phyloP scores from a whole-genome alignment of 2,113 vertebrate species.

The Cervus canadensis region DNA sequence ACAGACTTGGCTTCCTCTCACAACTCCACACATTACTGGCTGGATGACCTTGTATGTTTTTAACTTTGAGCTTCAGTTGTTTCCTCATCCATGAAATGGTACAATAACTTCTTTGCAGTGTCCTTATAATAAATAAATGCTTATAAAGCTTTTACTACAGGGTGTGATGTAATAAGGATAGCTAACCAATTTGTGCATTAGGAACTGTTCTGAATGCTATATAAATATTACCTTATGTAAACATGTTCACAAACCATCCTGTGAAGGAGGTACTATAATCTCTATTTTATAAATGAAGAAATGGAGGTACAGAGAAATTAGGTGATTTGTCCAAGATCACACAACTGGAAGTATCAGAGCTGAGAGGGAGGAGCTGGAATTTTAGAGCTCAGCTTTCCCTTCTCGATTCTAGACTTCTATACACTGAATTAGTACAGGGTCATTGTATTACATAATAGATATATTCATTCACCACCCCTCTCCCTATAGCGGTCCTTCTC shows the following conservation, averaged over 20 bases:
- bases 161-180: not conserved
- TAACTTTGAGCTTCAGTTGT: slow-evolving; percentile 12
- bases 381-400: not conserved
- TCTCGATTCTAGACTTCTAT: not conserved
- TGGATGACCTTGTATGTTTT: not conserved
- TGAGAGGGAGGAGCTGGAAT: not conserved
- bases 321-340: not conserved
- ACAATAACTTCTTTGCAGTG: not conserved
- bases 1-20: not conserved
- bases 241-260: not conserved
- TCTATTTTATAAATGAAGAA: slow-evolving; percentile 12
- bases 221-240: not conserved
- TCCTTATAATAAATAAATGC: not conserved
- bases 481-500: not conserved
- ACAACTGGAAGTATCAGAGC: not conserved
- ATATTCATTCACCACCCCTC: not conserved
- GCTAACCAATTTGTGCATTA: not conserved
- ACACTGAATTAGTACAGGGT: not conserved
- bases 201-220: not conserved
- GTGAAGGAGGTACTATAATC: not conserved
- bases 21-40: not conserved
- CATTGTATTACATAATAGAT: not conserved
- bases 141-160: not conserved
- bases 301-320: not conserved
- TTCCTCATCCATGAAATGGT: not conserved